Conservation (phyloP, 2,113 vertebrate species). For the Ptyas mucosa region DNA sequence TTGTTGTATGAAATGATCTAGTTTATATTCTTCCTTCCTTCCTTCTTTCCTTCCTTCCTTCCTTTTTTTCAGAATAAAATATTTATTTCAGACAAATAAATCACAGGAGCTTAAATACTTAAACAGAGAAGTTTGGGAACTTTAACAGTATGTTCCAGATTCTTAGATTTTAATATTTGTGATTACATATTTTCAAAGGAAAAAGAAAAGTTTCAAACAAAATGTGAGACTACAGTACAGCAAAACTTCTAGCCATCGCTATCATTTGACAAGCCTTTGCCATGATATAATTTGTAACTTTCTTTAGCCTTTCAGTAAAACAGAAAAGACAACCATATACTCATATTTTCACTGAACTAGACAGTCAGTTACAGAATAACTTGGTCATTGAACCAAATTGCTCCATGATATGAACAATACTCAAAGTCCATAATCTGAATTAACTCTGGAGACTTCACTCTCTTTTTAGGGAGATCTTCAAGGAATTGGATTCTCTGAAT, state of each 20-base stretch:
- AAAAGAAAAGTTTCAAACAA: background rate
- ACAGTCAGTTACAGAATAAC: conserved; percentile 60
- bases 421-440: background rate
- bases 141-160: background rate
- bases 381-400: conserved; percentile 47
- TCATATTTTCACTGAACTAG: background rate
- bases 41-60: background rate
- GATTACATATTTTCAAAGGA: background rate
- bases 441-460: background rate
- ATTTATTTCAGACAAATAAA: background rate
- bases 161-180: background rate
- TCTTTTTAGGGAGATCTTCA: background rate
- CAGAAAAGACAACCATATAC: background rate
- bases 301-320: conserved; percentile 24
- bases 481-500: background rate
- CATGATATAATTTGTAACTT: background rate
- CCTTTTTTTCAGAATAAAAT: background rate
- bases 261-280: background rate
- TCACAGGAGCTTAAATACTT: background rate
- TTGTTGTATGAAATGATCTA: background rate
- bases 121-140: background rate
- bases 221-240: background rate
- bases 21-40: background rate
- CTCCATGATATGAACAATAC: conserved; percentile 10
- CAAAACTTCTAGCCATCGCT: background rate